Evolutionary conservation across 2,113 vertebrate species (phyloP).

Genomic region (Triplophysa rosa): DNA sequence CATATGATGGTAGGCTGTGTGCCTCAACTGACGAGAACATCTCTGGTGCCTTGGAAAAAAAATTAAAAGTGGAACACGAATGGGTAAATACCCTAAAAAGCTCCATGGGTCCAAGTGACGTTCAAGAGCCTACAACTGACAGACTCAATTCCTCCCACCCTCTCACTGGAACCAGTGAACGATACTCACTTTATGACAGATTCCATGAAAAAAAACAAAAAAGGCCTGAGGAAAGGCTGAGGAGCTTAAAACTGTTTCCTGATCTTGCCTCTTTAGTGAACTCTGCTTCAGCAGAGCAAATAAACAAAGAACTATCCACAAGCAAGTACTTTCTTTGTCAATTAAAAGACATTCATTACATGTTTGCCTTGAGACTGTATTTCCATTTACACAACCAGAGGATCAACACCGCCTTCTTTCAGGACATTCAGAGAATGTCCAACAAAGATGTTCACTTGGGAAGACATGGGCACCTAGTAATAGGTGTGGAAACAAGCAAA

Average conservation of each 20-base stretch:
- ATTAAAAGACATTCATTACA: constrained; percentile 3
- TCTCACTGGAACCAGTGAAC: background rate
- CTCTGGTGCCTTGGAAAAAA: background rate
- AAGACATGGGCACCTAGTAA: no score
- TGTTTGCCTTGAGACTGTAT: background rate
- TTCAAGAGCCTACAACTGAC: background rate
- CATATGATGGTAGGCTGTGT: constrained; percentile 18
- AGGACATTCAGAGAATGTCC: no score
- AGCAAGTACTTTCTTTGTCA: background rate
- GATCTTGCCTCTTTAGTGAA: background rate
- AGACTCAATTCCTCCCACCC: background rate
- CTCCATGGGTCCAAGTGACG: background rate
- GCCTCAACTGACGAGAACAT: background rate
- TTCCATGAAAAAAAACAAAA: background rate
- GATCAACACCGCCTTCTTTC: no score
- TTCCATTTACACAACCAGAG: no score
- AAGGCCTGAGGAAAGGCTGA: constrained; percentile 6
- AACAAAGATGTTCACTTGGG: no score
- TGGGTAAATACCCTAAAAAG: background rate
- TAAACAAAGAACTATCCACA: constrained; percentile 2
- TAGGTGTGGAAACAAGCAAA: no score
- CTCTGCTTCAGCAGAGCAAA: background rate
- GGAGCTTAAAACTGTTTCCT: background rate
- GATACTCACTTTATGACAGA: background rate
- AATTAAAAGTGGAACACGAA: no score